Evolutionary conservation across 2,113 vertebrate genomes (phyloP), one percentile per base, ranked within the genome.

Genomic region (Tupaia chinensis): DNA sequence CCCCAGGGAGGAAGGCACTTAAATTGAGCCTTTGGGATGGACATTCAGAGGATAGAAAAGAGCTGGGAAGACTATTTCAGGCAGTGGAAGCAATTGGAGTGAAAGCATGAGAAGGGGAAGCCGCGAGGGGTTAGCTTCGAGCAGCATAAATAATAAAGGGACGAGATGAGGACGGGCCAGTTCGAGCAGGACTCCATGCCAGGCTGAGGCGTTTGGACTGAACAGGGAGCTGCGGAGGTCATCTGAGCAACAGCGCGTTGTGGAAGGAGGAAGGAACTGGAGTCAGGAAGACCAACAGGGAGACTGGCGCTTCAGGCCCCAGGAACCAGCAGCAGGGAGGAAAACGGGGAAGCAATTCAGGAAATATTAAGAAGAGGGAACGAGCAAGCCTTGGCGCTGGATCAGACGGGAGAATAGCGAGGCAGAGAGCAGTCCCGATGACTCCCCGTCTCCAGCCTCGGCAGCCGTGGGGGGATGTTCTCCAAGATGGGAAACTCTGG

Each of bases 311-410:
- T 63, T 79, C 58, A 27, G 74, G 27, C 63, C 77, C 4, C 20
- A 3, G 60, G 16, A 89, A 56, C 76, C 4, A 61, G 77, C 77
- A 0, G 16, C 8, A 19, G 68, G 44, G 74, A 93, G 61, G 70
- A 32, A 84, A 32, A 73, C 27, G 53, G 78, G 93, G 68, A 92
- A 85, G 78, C n/a, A 15, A 61, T 78, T 94, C 85, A 66, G 88
- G 96, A 92, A 89, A 78, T 68, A 61, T n/a, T 44, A 65, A 92
- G 60, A 34, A 22, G 76, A n/a, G 53, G 84, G n/a, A 73, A 87
- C 8, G 82, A 70, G 13, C 25, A 15, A 3, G 78, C 13, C 19
- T 90, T 72, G 95, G 95, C 92, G 76, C 9, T 0, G 3, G 73
- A 54, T 56, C 78, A 69, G 29, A 70, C 9, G 68, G 73, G 78